Conservation (phyloP, 2,113 vertebrate genomes). For the Pseudorasbora parva region DNA sequence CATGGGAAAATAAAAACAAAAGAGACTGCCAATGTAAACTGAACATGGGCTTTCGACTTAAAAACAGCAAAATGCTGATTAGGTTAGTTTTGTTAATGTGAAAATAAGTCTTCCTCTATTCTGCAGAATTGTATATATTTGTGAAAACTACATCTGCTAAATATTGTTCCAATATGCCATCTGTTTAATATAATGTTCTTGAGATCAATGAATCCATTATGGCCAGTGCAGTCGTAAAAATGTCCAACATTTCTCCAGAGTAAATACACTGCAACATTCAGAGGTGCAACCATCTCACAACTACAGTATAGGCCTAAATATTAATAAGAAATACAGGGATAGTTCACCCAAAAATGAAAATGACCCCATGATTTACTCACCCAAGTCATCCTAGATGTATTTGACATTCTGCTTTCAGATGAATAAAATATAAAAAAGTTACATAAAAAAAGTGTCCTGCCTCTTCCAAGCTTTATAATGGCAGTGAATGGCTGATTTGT, state of each 20-base stretch:
- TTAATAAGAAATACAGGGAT: not conserved
- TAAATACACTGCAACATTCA: not conserved
- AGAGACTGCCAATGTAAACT: not conserved
- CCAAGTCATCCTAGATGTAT: too few relatives aligned
- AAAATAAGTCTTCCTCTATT: not conserved
- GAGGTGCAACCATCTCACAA: not conserved
- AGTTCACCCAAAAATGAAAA: too few relatives aligned
- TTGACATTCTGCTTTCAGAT: too few relatives aligned
- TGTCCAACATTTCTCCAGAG: not conserved
- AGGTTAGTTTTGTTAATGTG: not conserved
- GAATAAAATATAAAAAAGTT: too few relatives aligned
- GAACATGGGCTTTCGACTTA: not conserved
- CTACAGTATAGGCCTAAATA: not conserved
- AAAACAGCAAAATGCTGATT: not conserved
- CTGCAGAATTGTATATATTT: not conserved
- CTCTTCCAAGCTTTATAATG: too few relatives aligned
- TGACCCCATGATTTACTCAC: too few relatives aligned
- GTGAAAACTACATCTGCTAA: not conserved
- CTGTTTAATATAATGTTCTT: not conserved
- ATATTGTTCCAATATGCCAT: not conserved
- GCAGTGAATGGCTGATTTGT: too few relatives aligned
- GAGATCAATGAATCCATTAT: not conserved
- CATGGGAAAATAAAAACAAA: not conserved
- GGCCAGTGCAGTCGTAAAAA: not conserved
- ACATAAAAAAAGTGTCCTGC: too few relatives aligned